phyloP scores from a whole-genome alignment of 2,888 invertebrate species.

The Leptopilina drosophilae region DNA sequence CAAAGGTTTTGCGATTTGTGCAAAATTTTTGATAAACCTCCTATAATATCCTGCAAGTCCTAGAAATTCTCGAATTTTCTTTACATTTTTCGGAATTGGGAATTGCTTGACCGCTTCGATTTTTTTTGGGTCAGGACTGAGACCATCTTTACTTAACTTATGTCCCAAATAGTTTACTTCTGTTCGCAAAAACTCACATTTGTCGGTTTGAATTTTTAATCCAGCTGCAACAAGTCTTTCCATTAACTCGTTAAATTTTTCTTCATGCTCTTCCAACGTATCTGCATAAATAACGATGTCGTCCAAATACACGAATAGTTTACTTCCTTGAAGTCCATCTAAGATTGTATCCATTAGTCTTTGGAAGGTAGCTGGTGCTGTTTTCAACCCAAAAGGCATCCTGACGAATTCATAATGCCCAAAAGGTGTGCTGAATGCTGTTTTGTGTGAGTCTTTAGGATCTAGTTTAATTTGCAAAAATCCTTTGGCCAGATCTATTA shows the following conservation, averaged over 20 bases:
- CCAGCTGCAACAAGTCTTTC: neutral
- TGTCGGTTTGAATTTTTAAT: neutral
- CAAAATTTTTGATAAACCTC: constrained; percentile 37
- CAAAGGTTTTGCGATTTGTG: constrained; percentile 41
- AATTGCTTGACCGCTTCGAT: neutral
- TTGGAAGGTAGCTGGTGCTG: neutral
- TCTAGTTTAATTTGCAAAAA: neutral
- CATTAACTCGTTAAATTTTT: neutral
- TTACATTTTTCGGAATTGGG: neutral
- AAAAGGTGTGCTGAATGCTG: neutral
- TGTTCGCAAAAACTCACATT: neutral
- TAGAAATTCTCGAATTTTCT: neutral
- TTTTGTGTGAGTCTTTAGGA: neutral
- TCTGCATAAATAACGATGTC: neutral
- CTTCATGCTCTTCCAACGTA: neutral
- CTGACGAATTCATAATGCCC: neutral
- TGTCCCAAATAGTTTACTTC: neutral
- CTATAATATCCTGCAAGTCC: constrained; percentile 31
- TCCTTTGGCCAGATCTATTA: neutral
- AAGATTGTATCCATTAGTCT: neutral
- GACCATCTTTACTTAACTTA: neutral
- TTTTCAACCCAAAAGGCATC: neutral
- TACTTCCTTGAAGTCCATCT: neutral
- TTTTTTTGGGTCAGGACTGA: neutral
- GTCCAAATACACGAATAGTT: neutral